These are phyloP conservation scores for Meriones unguiculatus DNA, from an alignment of 2,113 vertebrate species.

Conservation along the genomic window DNA sequence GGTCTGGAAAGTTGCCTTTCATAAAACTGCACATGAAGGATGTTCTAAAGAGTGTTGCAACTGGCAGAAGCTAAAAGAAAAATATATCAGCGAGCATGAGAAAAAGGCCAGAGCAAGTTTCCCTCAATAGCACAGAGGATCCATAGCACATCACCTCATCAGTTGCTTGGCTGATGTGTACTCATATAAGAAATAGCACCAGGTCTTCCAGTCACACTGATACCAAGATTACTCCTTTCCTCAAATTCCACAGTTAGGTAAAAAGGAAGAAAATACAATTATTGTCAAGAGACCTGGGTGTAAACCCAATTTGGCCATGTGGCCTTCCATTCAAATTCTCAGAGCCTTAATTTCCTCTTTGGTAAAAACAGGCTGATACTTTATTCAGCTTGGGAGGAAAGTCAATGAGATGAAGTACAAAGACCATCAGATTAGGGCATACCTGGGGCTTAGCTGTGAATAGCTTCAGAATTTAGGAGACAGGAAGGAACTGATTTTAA, in stretches of 20 bases:
- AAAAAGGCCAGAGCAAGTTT: not conserved
- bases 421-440: not conserved
- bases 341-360: not conserved
- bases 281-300: not conserved
- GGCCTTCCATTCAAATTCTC: not conserved
- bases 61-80: not conserved
- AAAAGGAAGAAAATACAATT: not conserved
- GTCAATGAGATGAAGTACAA: not conserved
- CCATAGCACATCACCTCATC: not conserved
- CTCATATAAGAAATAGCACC: not conserved
- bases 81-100: not conserved
- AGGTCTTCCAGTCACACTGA: not conserved
- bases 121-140: too few species aligned
- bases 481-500: not conserved
- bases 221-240: not conserved
- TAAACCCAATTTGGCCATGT: not conserved
- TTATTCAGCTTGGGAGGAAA: not conserved
- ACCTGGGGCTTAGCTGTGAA: too few species aligned
- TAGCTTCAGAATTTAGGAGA: not conserved
- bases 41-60: accelerated
- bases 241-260: not conserved
- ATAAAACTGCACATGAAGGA: too few species aligned
- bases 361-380: not conserved
- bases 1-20: not conserved
- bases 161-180: not conserved